phyloP scores from a whole-genome alignment of 2,888 invertebrate species.

The Operophtera brumata region DNA sequence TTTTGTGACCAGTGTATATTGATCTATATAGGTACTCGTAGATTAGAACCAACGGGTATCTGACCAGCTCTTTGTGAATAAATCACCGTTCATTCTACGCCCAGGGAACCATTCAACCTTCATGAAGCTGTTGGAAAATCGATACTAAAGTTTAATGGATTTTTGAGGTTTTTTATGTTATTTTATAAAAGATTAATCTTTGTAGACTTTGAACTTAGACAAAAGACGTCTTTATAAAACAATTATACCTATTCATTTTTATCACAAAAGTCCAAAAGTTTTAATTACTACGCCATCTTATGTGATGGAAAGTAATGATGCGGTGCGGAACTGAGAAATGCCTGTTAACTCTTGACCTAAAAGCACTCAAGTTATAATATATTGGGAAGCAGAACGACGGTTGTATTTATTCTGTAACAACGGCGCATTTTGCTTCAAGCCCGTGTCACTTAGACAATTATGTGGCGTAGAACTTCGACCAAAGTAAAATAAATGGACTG shows the following conservation, averaged over 20 bases:
- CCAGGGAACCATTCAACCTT: too few species aligned
- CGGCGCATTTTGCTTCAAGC: not conserved
- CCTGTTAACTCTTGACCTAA: slow-evolving; percentile 4
- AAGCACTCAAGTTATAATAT: slow-evolving; percentile 12
- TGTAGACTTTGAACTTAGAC: slow-evolving; percentile 3
- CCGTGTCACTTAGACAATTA: not conserved
- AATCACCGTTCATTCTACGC: too few species aligned
- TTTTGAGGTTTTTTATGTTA: too few species aligned
- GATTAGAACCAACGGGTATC: too few species aligned
- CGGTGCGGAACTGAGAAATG: slow-evolving; percentile 3
- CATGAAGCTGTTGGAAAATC: too few species aligned
- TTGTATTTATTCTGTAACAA: too few species aligned
- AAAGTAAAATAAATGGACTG: too few species aligned
- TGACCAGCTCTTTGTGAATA: too few species aligned
- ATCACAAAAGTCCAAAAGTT: slow-evolving; percentile 16
- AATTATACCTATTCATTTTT: too few species aligned
- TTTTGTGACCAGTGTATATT: too few species aligned
- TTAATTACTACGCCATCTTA: slow-evolving; percentile 14
- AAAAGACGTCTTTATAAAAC: slow-evolving; percentile 6
- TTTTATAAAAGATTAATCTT: not conserved
- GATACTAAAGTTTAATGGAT: too few species aligned
- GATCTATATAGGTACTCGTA: too few species aligned
- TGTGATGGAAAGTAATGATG: slow-evolving; percentile 17
- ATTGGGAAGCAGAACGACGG: slow-evolving; percentile 1
- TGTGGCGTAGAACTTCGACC: not conserved